phyloP scores from a whole-genome alignment of 2,888 invertebrate species.

The Lasioglossum pauxillum region DNA sequence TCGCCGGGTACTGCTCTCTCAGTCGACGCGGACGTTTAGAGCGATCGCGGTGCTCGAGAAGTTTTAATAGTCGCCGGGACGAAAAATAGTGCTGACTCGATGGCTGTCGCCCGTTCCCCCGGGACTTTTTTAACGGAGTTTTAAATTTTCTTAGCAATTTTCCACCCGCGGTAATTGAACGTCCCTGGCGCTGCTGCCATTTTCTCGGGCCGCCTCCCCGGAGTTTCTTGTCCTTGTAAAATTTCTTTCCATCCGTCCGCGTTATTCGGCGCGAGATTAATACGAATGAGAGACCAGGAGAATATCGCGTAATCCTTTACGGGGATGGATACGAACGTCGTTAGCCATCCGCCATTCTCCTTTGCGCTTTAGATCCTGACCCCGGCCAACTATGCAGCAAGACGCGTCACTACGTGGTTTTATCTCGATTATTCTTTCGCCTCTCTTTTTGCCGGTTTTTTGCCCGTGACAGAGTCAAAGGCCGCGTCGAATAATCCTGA shows the following conservation, averaged over 20 bases:
- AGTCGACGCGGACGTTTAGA: conserved; percentile 16
- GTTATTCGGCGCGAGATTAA: neutral
- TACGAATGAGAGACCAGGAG: neutral
- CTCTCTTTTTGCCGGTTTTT: neutral
- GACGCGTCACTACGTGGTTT: conserved; percentile 7
- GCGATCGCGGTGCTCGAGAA: conserved; percentile 27
- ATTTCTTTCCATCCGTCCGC: neutral
- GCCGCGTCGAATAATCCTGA: conserved; percentile 14
- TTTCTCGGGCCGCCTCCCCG: neutral
- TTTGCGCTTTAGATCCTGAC: conserved; percentile 14
- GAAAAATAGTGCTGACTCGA: conserved; percentile 23
- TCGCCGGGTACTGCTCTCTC: conserved; percentile 4
- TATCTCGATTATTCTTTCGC: neutral
- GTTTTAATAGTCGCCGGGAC: conserved; percentile 36
- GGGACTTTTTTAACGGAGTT: conserved; percentile 19
- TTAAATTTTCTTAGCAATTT: conserved; percentile 32
- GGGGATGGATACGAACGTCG: conserved; percentile 29
- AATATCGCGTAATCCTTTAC: conserved; percentile 8
- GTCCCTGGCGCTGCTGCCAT: neutral
- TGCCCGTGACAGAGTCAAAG: conserved; percentile 18
- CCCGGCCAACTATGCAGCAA: neutral
- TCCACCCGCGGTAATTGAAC: conserved; percentile 4
- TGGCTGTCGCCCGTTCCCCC: conserved; percentile 10
- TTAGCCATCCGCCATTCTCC: conserved; percentile 26
- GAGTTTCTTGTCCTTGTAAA: conserved; percentile 5